phyloP scores from a whole-genome alignment of 2,113 vertebrate genomes.

The Eurystomus gularis region DNA sequence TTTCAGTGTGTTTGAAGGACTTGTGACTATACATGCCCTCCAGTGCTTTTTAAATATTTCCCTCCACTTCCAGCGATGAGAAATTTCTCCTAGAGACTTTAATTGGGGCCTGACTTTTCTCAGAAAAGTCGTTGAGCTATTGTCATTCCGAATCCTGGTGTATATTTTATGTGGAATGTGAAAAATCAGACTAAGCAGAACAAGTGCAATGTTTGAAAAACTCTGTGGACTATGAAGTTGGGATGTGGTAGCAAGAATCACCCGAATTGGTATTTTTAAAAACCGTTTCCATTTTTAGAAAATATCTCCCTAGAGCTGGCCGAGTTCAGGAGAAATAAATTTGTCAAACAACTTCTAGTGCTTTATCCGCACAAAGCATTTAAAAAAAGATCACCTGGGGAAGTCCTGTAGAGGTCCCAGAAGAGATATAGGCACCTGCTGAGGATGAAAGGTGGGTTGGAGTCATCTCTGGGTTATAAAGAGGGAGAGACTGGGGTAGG shows the following conservation, averaged over 20 bases:
- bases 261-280: background rate
- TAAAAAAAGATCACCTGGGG: background rate
- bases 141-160: background rate
- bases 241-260: background rate
- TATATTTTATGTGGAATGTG: background rate
- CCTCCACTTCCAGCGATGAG: background rate
- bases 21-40: background rate
- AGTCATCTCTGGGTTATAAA: background rate
- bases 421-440: background rate
- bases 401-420: background rate
- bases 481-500: background rate
- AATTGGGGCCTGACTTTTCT: background rate
- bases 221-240: background rate
- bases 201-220: background rate
- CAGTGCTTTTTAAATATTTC: background rate
- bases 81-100: background rate
- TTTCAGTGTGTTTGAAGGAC: background rate
- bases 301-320: background rate
- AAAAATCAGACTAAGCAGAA: background rate
- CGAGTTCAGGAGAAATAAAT: background rate
- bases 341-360: background rate
- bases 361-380: background rate
- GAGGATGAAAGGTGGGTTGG: background rate
- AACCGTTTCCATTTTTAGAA: background rate
- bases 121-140: background rate